Evolutionary conservation across 2,113 vertebrate species (phyloP).

Genomic region (Protobothrops mucrosquamatus): DNA sequence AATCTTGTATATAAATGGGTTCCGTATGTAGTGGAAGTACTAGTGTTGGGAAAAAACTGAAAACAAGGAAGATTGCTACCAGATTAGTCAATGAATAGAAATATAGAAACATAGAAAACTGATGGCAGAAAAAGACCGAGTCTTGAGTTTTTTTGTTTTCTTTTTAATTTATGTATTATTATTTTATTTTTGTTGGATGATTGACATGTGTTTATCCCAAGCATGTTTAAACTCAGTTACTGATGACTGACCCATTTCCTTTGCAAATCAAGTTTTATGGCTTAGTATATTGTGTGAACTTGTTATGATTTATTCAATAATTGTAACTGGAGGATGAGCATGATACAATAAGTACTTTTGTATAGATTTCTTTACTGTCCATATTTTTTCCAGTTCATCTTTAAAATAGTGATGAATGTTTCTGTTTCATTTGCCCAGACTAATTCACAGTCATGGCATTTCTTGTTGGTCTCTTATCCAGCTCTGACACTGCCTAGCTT

Average conservation of each 20-base stretch:
- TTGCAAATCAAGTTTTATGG: not conserved
- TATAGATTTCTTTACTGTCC: not conserved
- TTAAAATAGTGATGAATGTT: not conserved
- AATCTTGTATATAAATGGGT: not conserved
- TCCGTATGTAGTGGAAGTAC: not conserved
- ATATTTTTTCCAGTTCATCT: not conserved
- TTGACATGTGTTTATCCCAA: not conserved
- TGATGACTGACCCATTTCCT: not conserved
- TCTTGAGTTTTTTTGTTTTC: not conserved
- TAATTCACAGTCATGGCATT: not conserved
- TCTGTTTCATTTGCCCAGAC: not conserved
- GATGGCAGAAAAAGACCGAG: not conserved
- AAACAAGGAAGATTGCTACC: not conserved
- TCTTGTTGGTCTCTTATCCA: not conserved
- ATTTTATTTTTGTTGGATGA: not conserved
- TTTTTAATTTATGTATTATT: not conserved
- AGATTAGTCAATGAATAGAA: not conserved
- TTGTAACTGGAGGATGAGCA: not conserved
- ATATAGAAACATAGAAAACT: not conserved
- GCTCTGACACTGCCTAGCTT: not conserved
- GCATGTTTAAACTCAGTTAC: not conserved
- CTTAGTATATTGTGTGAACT: not conserved
- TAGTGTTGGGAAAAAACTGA: not conserved
- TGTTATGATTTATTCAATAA: not conserved
- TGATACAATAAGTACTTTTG: not conserved